Evolutionary conservation across 2,888 invertebrate species (phyloP).

Genomic region (Ganaspis brasiliensis): DNA sequence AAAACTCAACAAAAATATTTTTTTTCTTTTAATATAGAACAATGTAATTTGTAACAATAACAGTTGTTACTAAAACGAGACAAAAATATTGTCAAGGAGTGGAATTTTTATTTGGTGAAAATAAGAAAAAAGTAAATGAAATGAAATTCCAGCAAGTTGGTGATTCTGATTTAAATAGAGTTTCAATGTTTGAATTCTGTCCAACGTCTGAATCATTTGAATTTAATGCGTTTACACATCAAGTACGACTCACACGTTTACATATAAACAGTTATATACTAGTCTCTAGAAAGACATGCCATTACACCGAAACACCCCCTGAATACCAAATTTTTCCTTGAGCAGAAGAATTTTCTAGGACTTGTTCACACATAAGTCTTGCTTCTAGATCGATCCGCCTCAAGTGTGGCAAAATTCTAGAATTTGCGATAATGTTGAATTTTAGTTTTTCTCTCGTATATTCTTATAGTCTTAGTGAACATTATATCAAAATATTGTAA

Average conservation of each 20-base stretch:
- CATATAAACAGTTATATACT: slow-evolving; percentile 75
- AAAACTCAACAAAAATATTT: background rate
- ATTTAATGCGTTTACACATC: slow-evolving; percentile 38
- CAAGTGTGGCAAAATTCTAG: background rate
- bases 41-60: too few relatives aligned
- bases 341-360: slow-evolving; percentile 62
- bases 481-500: too few relatives aligned
- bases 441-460: too few relatives aligned
- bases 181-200: slow-evolving; percentile 16
- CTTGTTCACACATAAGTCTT: slow-evolving; percentile 38
- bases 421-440: too few relatives aligned
- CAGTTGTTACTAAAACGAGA: too few relatives aligned
- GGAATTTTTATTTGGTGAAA: too few relatives aligned
- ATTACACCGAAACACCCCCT: slow-evolving; percentile 71
- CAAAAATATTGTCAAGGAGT: too few relatives aligned
- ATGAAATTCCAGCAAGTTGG: background rate
- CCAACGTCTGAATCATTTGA: slow-evolving; percentile 27
- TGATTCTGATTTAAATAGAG: background rate
- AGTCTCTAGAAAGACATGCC: slow-evolving; percentile 72
- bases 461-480: too few relatives aligned
- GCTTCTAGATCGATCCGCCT: slow-evolving; percentile 29
- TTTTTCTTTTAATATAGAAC: background rate
- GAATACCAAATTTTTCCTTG: slow-evolving; percentile 74
- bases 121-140: too few relatives aligned
- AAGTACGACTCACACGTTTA: slow-evolving; percentile 59